Percentiles rank a stretch among this genome's conserved stretches.
Evolutionary conservation across 2,797 vertebrate species (phyloP).

Genomic region (Trichosurus vulpecula): DNA sequence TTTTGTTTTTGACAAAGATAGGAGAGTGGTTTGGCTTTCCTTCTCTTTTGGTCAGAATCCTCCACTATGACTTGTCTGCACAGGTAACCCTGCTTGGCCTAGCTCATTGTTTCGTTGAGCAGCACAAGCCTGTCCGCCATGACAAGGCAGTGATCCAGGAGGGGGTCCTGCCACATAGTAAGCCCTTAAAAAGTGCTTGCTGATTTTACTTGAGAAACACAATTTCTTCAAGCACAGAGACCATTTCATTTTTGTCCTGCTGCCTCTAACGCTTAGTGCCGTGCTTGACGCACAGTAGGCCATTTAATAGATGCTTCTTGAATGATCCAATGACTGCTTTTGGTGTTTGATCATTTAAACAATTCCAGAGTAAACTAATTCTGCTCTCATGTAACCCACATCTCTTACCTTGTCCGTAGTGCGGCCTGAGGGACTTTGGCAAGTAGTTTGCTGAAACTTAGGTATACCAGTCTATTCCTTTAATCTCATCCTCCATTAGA

Average conservation of each 20-base stretch:
- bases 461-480: not conserved
- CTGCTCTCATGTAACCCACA: not conserved
- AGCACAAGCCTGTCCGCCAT: not conserved
- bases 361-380: not conserved
- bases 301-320: not conserved
- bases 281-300: too few species aligned
- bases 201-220: not conserved
- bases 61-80: not conserved
- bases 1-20: not conserved
- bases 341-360: not conserved
- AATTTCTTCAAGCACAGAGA: not conserved
- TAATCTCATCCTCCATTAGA: not conserved
- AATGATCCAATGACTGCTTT: not conserved
- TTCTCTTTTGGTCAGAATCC: not conserved
- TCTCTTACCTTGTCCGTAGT: not conserved
- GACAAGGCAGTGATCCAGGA: not conserved
- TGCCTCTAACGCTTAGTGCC: not conserved
- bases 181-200: not conserved
- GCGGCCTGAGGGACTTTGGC: not conserved
- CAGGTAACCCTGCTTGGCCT: not conserved
- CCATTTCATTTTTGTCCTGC: not conserved
- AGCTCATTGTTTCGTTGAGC: not conserved
- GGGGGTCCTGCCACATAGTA: not conserved
- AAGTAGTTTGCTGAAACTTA: not conserved
- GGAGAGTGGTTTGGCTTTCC: not conserved